Percentiles rank a stretch among this genome's conserved stretches.
Evolutionary conservation across 2,888 invertebrate species (phyloP).

Genomic region (Blastobasis adustella): DNA sequence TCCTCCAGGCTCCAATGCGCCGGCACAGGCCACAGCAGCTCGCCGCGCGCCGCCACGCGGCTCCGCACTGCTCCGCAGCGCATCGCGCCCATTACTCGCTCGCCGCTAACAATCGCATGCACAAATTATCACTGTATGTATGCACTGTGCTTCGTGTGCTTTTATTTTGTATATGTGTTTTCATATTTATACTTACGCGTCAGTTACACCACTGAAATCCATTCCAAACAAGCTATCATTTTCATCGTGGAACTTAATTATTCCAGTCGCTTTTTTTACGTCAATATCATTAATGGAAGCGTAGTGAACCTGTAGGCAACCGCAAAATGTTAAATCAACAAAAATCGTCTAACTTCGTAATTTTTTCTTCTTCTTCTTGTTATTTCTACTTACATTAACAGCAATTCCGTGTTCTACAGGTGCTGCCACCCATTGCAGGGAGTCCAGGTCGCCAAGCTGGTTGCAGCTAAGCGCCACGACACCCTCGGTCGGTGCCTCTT

Average conservation of each 20-base stretch:
- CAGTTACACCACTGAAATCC: constrained; percentile 45
- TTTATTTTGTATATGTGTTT: too few species aligned
- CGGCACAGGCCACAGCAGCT: constrained; percentile 79
- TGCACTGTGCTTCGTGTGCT: not conserved
- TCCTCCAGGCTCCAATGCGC: constrained; percentile 80
- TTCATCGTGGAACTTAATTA: constrained; percentile 8
- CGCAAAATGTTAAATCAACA: not conserved
- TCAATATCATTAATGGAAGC: constrained; percentile 24
- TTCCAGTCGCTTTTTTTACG: constrained; percentile 25
- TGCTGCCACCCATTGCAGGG: constrained; percentile 34
- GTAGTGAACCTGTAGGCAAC: constrained; percentile 15
- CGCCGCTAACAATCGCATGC: constrained; percentile 42
- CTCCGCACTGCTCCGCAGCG: constrained; percentile 66
- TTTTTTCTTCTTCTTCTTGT: not conserved
- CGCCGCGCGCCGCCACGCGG: constrained; percentile 62
- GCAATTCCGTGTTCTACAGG: constrained; percentile 18
- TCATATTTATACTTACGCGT: constrained; percentile 20
- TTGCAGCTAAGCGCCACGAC: constrained; percentile 19
- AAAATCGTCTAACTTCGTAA: not conserved
- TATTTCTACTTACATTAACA: constrained; percentile 29
- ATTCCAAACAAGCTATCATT: constrained; percentile 25
- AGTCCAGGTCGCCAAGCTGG: constrained; percentile 26
- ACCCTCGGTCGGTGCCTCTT: constrained; percentile 4
- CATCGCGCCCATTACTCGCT: constrained; percentile 78
- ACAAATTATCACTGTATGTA: not conserved